Evolutionary conservation across 1,140 invertebrate genomes (phyloP), one percentile per base, ranked within the genome.

Genomic region (Aphidius ervi): DNA sequence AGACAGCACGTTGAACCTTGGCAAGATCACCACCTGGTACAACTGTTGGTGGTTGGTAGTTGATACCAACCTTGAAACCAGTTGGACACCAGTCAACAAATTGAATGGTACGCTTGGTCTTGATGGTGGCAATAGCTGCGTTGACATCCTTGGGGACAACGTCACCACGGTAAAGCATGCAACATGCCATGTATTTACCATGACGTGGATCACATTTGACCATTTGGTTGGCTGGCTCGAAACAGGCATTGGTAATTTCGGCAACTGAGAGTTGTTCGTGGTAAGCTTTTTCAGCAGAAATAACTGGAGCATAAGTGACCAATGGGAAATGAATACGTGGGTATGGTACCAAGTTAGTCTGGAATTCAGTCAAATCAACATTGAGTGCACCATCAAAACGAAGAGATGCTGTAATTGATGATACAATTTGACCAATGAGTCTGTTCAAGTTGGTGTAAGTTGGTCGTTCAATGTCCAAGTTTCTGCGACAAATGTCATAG

Each of bases 71-170:
- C 81, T 90, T 91, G 83, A 91, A 92, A 64, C 91, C 91, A 68
- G 92, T 94, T 48, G 91, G 92, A 78, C 91, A 94, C 92, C 92
- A 93, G 80, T 94, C 92, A 23, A 94, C 93, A 76, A 95, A 95
- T 79, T 92, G 88, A 68, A 94, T 91, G 65, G 87, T 87, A 56
- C 88, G 83, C 80, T 92, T 91, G 67, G 88, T 89, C 81, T 93
- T 93, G 79, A 93, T 90, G 68, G 88, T 87, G 6, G 89, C 90
- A 77, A 95, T 94, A 42, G 90, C 88, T 8, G 88, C 87, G 73
- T 92, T 91, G 9, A 92, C 89, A 68, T 92, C 89, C 78, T 90
- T 90, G 59, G 88, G 88, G 4, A 88, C 87, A 46, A 90, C 87
- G 73, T 90, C 88, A 64, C 88, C 88, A 65, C 87, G 81, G 80